Evolutionary conservation across 2,797 vertebrate genomes (phyloP).

Genomic region (Anguilla pacifica): DNA sequence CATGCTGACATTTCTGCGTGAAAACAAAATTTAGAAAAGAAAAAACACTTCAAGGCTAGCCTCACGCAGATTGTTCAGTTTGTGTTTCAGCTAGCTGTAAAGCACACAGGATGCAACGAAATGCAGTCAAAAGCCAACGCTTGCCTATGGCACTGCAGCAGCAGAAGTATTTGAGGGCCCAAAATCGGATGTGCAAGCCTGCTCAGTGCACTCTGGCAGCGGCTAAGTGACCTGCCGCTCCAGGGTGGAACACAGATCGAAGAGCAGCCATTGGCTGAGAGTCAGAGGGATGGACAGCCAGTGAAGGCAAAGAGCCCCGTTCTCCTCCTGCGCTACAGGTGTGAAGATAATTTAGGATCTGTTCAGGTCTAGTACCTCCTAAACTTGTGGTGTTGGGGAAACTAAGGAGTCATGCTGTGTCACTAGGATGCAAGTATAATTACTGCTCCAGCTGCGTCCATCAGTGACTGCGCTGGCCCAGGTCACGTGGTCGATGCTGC

Average conservation of each 20-base stretch:
- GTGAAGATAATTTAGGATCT: neutral
- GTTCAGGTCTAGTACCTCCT: neutral
- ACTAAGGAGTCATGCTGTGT: neutral
- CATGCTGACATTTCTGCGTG: neutral
- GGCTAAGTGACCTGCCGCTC: slow-evolving; percentile 1
- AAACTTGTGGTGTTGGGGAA: neutral
- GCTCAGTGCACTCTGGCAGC: neutral
- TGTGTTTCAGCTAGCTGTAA: neutral
- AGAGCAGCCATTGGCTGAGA: neutral
- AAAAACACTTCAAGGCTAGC: neutral
- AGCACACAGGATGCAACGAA: neutral
- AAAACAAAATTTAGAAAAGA: neutral
- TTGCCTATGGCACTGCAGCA: neutral
- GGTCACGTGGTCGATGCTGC: neutral
- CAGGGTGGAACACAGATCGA: neutral
- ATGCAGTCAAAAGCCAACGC: neutral
- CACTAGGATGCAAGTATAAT: neutral
- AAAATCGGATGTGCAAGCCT: neutral
- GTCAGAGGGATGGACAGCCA: neutral
- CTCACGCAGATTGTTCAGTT: neutral
- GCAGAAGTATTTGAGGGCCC: neutral
- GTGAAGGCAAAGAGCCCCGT: neutral
- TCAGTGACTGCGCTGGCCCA: neutral
- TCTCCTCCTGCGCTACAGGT: neutral
- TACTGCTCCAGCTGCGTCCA: neutral